Conservation (phyloP, 1,140 invertebrate species). For the Drosophila hydei region DNA sequence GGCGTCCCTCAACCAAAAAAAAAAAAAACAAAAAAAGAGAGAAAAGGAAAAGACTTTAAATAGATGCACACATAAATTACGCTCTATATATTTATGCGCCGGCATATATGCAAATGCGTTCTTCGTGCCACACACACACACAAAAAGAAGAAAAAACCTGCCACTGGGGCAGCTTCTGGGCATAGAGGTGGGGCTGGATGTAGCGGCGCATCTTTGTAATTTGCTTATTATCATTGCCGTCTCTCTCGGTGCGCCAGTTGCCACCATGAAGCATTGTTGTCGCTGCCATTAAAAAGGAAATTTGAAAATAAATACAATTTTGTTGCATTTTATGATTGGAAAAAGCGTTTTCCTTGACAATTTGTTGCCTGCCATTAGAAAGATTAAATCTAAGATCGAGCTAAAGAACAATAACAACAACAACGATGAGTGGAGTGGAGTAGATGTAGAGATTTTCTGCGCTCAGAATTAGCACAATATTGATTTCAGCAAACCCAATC, state of each 20-base stretch:
- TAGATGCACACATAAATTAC: slow-evolving; percentile 76
- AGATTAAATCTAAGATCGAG: slow-evolving; percentile 2
- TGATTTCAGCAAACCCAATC: slow-evolving; percentile 9
- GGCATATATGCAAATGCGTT: slow-evolving; percentile 67
- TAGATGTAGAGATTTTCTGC: not conserved
- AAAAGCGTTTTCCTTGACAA: slow-evolving; percentile 11
- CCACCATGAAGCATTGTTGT: slow-evolving; percentile 22
- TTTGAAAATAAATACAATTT: slow-evolving; percentile 30
- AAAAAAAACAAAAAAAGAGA: not conserved
- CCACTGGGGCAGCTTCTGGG: slow-evolving; percentile 1
- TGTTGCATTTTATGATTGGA: slow-evolving; percentile 29
- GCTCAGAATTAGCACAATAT: slow-evolving; percentile 2
- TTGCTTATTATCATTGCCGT: slow-evolving; percentile 54
- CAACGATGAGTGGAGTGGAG: not conserved
- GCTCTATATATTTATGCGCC: slow-evolving; percentile 74
- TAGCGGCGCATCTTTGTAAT: slow-evolving; percentile 51
- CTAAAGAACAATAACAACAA: not conserved
- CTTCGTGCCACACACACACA: slow-evolving; percentile 33
- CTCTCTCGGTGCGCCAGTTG: too few relatives aligned
- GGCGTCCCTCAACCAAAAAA: slow-evolving; percentile 50
- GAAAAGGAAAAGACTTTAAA: slow-evolving; percentile 50
- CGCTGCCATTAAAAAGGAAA: slow-evolving; percentile 27
- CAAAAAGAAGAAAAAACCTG: slow-evolving; percentile 18
- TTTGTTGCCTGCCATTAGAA: not conserved
- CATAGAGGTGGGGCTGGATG: not conserved